phyloP scores from a whole-genome alignment of 2,888 invertebrate species.

The Tiphia femorata region DNA sequence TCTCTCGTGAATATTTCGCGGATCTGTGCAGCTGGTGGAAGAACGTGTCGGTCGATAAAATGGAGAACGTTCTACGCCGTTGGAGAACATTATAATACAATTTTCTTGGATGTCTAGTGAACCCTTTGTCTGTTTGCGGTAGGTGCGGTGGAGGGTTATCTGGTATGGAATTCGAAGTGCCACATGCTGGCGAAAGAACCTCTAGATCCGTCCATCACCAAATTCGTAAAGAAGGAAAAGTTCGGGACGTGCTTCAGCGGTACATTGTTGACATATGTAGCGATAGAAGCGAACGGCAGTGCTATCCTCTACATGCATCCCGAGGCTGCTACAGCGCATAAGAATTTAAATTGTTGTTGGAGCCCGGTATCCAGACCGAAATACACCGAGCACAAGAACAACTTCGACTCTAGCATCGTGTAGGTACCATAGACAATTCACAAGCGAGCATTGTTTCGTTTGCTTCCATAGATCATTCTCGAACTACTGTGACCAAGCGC shows the following conservation, averaged over 20 bases:
- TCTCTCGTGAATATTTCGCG: no score
- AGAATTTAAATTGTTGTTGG: constrained; percentile 75
- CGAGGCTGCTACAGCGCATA: constrained; percentile 64
- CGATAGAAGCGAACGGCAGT: constrained; percentile 46
- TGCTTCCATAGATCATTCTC: neutral
- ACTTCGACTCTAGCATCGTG: constrained; percentile 60
- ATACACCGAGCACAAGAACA: constrained; percentile 46
- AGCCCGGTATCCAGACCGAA: constrained; percentile 72
- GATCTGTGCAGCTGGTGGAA: no score
- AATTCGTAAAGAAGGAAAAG: constrained; percentile 71
- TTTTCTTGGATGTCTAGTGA: neutral
- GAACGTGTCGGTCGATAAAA: no score
- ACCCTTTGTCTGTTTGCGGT: no score
- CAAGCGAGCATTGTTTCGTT: neutral
- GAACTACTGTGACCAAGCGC: no score
- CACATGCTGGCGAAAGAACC: constrained; percentile 72
- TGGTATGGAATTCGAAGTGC: constrained; percentile 75
- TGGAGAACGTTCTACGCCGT: no score
- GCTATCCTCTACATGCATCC: constrained; percentile 46
- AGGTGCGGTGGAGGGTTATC: constrained; percentile 65
- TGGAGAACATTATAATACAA: no score
- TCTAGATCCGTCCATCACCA: constrained; percentile 73
- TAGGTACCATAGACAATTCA: constrained; percentile 39
- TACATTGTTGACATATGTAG: constrained; percentile 49
- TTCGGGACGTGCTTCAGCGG: constrained; percentile 71